Percentiles rank a stretch among this genome's conserved stretches.
phyloP scores from a whole-genome alignment of 2,888 invertebrate species.

The Gortyna flavago region DNA sequence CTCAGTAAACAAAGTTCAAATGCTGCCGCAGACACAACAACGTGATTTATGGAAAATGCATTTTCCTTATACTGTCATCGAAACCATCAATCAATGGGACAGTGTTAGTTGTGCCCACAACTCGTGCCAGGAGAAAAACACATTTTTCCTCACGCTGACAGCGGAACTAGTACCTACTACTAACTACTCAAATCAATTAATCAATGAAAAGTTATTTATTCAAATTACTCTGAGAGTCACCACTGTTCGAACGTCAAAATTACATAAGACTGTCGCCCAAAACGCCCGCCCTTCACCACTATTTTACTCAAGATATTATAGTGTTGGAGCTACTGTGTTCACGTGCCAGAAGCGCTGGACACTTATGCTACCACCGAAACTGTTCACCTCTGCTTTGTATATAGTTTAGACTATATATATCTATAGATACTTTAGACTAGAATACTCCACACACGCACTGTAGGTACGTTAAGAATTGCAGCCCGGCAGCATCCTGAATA shows the following conservation, averaged over 20 bases:
- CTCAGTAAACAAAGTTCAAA: not conserved
- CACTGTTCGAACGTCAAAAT: not conserved
- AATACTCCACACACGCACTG: not conserved
- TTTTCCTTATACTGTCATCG: slow-evolving; percentile 18
- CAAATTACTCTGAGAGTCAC: not conserved
- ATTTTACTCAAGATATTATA: not conserved
- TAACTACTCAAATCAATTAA: not conserved
- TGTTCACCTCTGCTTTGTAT: not conserved
- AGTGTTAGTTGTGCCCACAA: slow-evolving; percentile 21
- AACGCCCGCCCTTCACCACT: not conserved
- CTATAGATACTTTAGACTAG: no score
- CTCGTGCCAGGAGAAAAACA: slow-evolving; percentile 2
- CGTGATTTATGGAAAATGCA: slow-evolving; percentile 8
- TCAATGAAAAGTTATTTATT: not conserved
- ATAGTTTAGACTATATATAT: no score
- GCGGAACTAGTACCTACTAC: not conserved
- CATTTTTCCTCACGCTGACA: not conserved
- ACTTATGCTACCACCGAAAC: not conserved
- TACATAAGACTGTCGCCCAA: not conserved
- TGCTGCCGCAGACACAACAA: not conserved
- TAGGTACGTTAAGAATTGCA: not conserved
- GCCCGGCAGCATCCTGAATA: not conserved
- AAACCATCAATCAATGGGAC: slow-evolving; percentile 16
- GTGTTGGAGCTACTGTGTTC: not conserved
- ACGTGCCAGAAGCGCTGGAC: not conserved